Evolutionary conservation across 2,113 vertebrate species (phyloP), one percentile per base, ranked within the genome.

Genomic region (Quiscalus mexicanus): DNA sequence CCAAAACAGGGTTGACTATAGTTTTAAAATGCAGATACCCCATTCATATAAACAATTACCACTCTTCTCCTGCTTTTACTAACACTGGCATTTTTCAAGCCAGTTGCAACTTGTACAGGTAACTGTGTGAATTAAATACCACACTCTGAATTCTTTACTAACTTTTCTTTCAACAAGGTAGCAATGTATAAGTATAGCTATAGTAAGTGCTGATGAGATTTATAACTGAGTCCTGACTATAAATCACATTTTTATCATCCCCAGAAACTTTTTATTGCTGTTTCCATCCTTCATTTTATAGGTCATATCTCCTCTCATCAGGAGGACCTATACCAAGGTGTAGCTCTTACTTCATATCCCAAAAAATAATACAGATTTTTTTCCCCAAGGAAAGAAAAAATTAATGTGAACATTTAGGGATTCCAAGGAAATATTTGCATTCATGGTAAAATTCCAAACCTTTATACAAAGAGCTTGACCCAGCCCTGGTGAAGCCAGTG

Each of bases 71-170:
- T 68, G 27, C 53, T 91, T 93, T 67, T 58, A 91, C 27, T 81
- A 86, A 91, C 59, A 47, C 59, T 52, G 37, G 35, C 56, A 89
- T 93, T 94, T 97, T 71, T 67, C 75, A 90, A 83, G 52, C 88
- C 82, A 94, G 81, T 88, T 75, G 45, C 42, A 87, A 76, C 90
- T 89, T 78, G 87, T 65, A 31, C n/a, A 50, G 76, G 42, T 59
- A 90, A 80, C 78, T 10, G 5, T 58, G 52, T 19, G 33, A 94
- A 76, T 71, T 69, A 81, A 92, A 62, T 6, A 24, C 39, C 55
- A 60, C 81, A 78, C 65, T 50, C 35, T 24, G 60, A 55, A 94
- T 84, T 89, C 63, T 80, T 87, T 79, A 69, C 76, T 58, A 90
- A 60, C 41, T 39, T 82, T 60, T 59, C 92, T 92, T 86, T 97